These are phyloP conservation scores for Xanthia togata DNA, from an alignment of 2,888 invertebrate genomes.

Conservation along the genomic window DNA sequence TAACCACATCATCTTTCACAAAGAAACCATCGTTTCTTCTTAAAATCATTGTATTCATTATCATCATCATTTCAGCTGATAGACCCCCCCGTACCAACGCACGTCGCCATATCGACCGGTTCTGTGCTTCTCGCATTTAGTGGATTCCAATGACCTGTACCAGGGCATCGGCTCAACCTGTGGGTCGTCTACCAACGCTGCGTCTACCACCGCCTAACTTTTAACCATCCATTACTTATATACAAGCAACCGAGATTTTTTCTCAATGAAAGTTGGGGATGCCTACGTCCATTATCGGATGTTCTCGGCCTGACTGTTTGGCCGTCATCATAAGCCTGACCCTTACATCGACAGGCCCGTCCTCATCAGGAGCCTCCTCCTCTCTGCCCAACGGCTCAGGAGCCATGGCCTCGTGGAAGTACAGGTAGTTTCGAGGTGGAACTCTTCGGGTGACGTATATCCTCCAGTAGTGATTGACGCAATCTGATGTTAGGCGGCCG, in stretches of 20 bases:
- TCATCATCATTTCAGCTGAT: neutral
- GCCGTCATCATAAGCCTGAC: conserved; percentile 28
- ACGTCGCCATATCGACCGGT: too few relatives aligned
- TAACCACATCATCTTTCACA: too few relatives aligned
- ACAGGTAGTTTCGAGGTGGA: conserved; percentile 78
- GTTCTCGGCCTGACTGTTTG: conserved; percentile 22
- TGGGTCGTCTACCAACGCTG: neutral
- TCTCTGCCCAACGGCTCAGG: conserved; percentile 2
- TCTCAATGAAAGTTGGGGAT: conserved; percentile 27
- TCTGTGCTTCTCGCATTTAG: neutral
- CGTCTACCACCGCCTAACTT: neutral
- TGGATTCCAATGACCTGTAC: too few relatives aligned
- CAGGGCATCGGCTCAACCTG: too few relatives aligned
- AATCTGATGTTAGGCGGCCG: conserved; percentile 72
- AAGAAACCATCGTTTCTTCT: neutral
- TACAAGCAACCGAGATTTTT: conserved; percentile 1
- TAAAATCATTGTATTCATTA: neutral
- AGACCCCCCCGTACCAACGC: too few relatives aligned
- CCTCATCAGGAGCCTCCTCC: conserved; percentile 24
- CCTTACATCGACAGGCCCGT: conserved; percentile 56
- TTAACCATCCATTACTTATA: neutral
- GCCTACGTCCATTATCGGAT: conserved; percentile 41
- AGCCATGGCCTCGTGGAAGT: conserved; percentile 77
- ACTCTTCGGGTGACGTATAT: conserved; percentile 70
- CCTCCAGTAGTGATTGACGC: conserved; percentile 74